These are phyloP conservation scores for Kryptolebias ocellatus DNA, from an alignment of 2,797 vertebrate species.

Conservation along the genomic window DNA sequence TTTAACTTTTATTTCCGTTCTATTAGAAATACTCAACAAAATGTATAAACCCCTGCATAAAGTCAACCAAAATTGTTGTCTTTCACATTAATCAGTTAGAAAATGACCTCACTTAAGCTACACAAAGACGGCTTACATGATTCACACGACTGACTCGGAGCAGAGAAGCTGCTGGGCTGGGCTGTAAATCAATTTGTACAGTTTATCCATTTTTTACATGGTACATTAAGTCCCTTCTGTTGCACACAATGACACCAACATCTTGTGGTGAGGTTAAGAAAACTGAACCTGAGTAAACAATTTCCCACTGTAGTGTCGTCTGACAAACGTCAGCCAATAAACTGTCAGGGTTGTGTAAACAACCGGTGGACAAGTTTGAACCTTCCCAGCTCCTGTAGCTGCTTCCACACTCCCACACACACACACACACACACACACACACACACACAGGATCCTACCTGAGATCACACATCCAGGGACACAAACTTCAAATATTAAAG, in stretches of 20 bases:
- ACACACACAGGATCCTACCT: background rate
- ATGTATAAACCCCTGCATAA: background rate
- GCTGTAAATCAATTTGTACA: background rate
- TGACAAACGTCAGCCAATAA: conserved; percentile 28
- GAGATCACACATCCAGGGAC: background rate
- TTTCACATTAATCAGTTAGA: background rate
- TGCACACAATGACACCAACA: conserved; percentile 18
- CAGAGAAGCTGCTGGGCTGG: background rate
- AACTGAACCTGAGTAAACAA: conserved; percentile 26
- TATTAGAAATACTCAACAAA: background rate
- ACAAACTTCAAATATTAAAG: background rate
- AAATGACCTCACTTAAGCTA: background rate
- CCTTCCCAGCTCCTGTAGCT: conserved; percentile 27
- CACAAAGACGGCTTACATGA: background rate
- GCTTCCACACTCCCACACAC: conserved; percentile 9
- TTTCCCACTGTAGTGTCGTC: conserved; percentile 2
- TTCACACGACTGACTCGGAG: background rate
- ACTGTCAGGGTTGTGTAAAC: conserved; percentile 20
- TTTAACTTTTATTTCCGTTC: background rate
- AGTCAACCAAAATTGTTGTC: background rate
- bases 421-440: conserved; percentile 11
- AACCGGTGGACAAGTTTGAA: conserved; percentile 24
- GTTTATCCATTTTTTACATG: background rate
- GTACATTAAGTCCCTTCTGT: conserved; percentile 10
- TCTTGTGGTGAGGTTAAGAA: conserved; percentile 12